Percentiles rank a stretch among this genome's conserved stretches.
phyloP scores from a whole-genome alignment of 1,140 invertebrate genomes.

The Cotesia vestalis region DNA sequence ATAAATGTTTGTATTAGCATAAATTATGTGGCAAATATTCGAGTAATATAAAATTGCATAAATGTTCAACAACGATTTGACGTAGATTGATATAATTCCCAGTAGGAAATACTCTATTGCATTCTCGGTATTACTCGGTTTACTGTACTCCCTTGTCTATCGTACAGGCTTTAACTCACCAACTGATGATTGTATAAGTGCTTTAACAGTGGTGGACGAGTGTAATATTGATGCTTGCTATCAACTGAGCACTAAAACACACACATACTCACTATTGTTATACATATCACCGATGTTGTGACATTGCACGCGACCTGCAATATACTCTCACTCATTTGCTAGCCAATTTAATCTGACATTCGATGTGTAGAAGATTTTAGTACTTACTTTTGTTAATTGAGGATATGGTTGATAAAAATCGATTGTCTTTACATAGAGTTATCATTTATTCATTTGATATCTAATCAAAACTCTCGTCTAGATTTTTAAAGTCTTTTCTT shows the following conservation, averaged over 20 bases:
- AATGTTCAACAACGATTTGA: background rate
- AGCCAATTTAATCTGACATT: background rate
- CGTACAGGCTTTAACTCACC: background rate
- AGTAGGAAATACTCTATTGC: slow-evolving; percentile 5
- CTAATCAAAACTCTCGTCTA: too few relatives aligned
- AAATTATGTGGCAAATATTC: too few relatives aligned
- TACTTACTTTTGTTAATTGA: background rate
- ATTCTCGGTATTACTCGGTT: background rate
- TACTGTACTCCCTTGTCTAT: background rate
- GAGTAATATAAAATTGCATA: background rate
- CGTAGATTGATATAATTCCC: slow-evolving; percentile 3
- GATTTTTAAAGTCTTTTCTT: too few relatives aligned
- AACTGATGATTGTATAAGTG: background rate
- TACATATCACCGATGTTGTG: background rate
- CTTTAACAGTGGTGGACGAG: too few relatives aligned
- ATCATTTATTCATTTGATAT: too few relatives aligned
- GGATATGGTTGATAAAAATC: too few relatives aligned
- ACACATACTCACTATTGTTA: background rate
- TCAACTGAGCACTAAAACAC: slow-evolving; percentile 12
- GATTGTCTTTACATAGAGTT: too few relatives aligned
- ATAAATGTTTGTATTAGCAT: too few relatives aligned
- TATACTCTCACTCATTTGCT: background rate
- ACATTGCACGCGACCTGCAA: background rate
- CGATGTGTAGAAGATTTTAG: background rate
- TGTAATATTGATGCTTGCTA: slow-evolving; percentile 9